Percentiles rank a stretch among this genome's conserved stretches.
phyloP scores from a whole-genome alignment of 2,888 invertebrate genomes.

The Plemyria rubiginata region DNA sequence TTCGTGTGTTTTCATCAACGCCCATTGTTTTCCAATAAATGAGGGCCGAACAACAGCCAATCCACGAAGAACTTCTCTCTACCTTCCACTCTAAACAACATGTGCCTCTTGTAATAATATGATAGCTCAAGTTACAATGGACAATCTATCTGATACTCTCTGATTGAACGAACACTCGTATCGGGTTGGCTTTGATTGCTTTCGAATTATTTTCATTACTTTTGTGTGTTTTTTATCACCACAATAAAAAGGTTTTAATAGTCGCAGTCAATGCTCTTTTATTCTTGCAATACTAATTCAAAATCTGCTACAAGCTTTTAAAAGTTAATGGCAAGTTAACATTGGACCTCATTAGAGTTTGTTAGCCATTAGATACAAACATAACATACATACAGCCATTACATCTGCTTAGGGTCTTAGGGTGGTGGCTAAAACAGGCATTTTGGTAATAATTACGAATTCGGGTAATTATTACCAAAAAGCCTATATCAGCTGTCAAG shows the following conservation, averaged over 20 bases:
- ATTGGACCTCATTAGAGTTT: too few species aligned
- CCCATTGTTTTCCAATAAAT: conserved; percentile 40
- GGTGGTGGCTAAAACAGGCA: too few species aligned
- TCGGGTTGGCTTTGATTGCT: conserved; percentile 13
- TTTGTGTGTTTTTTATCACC: conserved; percentile 19
- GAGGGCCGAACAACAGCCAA: conserved; percentile 23
- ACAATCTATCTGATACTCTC: conserved; percentile 31
- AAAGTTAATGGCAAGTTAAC: too few species aligned
- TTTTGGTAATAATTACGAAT: too few species aligned
- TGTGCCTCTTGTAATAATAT: conserved; percentile 9
- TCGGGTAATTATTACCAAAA: too few species aligned
- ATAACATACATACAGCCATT: too few species aligned
- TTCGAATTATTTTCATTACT: conserved; percentile 28
- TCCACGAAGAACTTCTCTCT: conserved; percentile 17
- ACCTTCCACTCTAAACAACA: conserved; percentile 11
- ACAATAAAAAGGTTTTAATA: not conserved
- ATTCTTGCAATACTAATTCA: not conserved
- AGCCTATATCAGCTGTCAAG: too few species aligned
- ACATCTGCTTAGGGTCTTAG: too few species aligned
- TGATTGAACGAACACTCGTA: conserved; percentile 32
- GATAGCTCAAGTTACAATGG: conserved; percentile 27
- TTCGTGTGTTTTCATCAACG: conserved; percentile 21
- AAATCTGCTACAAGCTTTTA: too few species aligned
- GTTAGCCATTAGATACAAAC: too few species aligned
- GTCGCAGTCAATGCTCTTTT: not conserved